Base-by-base conservation (phyloP, 2,888 invertebrate genomes). In the Apotomis turbidana region DNA sequence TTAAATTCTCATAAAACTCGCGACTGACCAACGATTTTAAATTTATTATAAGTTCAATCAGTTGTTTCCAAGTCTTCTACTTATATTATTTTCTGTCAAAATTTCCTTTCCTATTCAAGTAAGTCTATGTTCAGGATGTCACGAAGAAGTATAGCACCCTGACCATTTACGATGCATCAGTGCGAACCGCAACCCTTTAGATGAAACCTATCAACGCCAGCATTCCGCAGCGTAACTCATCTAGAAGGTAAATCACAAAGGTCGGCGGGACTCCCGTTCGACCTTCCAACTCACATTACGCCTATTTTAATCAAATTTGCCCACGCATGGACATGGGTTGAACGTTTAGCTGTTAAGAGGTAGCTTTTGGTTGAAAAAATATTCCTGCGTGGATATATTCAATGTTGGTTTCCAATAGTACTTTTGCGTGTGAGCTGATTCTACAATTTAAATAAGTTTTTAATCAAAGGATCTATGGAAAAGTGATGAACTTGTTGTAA, bases 191-290 rank as follows among this genome's bases (percentile, higher is more conserved):
- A 66, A 66, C 66, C 66, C 66, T 57, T 66, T 46, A 66, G 46
- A 55, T 36, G 27, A 9, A 58, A 58, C 38, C 51, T 51, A 62
- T 62, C 13, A 58, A 10, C 66, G 13, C 61, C 9, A 62, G 51
- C 71, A 72, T 72, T 63, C 72, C 72, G 44, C 54, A 3, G 68
- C 63, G 54, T 72, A 72, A 59, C 68, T 62, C 63, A 72, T 72
- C 72, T 68, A 63, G 62, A 62, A 54, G 55, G 58, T 52, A 59
- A 67, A 52, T 66, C 62, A 63, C 68, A 58, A 63, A 59, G 68
- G 72, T 72, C 62, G 62, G 44, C 36, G 15, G 49, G 62, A 62
- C 68, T 63, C 61, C 72, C 55, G 72, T 72, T 41, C 72, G 68
- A 68, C 68, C 72, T 70, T 62, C 36, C 57, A 67, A 68, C 68